Evolutionary conservation across 2,113 vertebrate genomes (phyloP).

Genomic region (Erythrocercus mccallii): DNA sequence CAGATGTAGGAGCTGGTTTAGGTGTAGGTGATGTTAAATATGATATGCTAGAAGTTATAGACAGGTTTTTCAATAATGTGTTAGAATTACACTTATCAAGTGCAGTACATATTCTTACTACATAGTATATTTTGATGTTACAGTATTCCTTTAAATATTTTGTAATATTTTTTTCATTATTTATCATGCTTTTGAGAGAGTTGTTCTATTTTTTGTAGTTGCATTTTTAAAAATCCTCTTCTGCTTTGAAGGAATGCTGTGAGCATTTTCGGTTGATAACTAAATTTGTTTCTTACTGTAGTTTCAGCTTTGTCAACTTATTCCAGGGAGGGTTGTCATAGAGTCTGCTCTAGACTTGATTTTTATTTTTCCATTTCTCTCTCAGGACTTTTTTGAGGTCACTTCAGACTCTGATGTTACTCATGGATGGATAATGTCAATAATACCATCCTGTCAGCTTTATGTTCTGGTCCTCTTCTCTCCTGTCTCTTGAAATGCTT

Average conservation of each 20-base stretch:
- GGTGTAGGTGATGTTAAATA: background rate
- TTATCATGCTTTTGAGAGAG: background rate
- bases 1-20: background rate
- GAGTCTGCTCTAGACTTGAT: background rate
- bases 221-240: background rate
- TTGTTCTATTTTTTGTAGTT: background rate
- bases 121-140: background rate
- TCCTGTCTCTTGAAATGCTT: slow-evolving; percentile 35
- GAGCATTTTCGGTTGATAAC: background rate
- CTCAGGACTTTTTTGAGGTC: slow-evolving; percentile 29
- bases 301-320: background rate
- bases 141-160: background rate
- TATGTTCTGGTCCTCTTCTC: slow-evolving; percentile 37
- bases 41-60: background rate
- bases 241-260: background rate
- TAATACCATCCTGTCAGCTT: slow-evolving; percentile 33
- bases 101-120: background rate
- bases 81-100: background rate
- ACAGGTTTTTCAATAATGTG: background rate
- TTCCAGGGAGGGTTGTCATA: background rate
- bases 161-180: background rate
- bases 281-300: background rate
- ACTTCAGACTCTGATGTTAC: slow-evolving; percentile 18
- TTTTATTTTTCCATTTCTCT: slow-evolving; percentile 28
- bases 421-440: slow-evolving; percentile 20